A percentile compares a stretch with the other conserved stretches of the same genome.
Conservation (phyloP, 2,888 invertebrate genomes). For the Petrolisthes manimaculis region DNA sequence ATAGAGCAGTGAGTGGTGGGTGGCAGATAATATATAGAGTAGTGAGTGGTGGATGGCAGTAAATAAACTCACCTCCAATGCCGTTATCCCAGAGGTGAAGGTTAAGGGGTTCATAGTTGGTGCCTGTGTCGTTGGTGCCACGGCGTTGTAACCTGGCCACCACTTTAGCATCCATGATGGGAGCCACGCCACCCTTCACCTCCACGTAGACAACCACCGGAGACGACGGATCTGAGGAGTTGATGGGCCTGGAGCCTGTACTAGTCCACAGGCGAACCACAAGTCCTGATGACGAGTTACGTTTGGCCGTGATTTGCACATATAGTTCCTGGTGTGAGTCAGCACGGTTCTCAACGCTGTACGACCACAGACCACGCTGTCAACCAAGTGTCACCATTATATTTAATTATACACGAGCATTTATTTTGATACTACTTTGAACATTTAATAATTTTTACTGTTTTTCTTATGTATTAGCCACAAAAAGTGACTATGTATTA, state of each 20-base stretch:
- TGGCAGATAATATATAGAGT: too few relatives aligned
- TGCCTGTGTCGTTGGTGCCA: constrained; percentile 67
- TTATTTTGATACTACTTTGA: background rate
- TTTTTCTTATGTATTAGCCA: too few relatives aligned
- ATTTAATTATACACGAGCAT: background rate
- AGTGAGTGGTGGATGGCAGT: too few relatives aligned
- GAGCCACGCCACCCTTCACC: constrained; percentile 73
- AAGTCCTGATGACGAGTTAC: constrained; percentile 57
- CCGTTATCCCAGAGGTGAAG: constrained; percentile 75
- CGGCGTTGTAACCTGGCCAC: constrained; percentile 55
- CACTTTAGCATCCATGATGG: constrained; percentile 52
- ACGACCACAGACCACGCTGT: constrained; percentile 63
- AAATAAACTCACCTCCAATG: constrained; percentile 71
- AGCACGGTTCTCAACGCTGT: constrained; percentile 64
- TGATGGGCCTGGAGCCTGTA: constrained; percentile 52
- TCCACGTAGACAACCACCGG: constrained; percentile 67
- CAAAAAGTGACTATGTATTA: too few relatives aligned
- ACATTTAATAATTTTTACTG: too few relatives aligned
- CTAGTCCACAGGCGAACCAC: constrained; percentile 61
- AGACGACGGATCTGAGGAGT: constrained; percentile 57
- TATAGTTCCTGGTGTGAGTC: constrained; percentile 64
- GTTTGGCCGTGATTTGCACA: constrained; percentile 61
- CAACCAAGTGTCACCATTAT: background rate
- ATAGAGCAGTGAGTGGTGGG: too few relatives aligned
- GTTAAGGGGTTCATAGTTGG: constrained; percentile 66